Conservation (phyloP, 2,888 invertebrate species). For the Stratiomys singularior region DNA sequence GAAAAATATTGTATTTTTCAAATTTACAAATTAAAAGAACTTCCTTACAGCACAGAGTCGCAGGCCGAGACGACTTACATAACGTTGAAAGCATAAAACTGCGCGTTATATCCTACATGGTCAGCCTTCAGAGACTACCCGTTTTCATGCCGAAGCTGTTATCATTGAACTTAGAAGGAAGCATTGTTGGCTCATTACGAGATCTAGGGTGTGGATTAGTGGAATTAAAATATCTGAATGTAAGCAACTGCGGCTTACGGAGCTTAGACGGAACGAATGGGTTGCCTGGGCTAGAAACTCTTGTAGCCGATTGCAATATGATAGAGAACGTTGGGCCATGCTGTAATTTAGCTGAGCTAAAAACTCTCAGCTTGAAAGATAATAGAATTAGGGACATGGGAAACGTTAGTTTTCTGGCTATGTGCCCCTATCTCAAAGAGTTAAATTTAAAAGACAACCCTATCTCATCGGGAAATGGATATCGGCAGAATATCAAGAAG, state of each 20-base stretch:
- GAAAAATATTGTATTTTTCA: no score
- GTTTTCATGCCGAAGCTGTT: slow-evolving; percentile 72
- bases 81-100: slow-evolving; percentile 71
- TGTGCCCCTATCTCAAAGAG: slow-evolving; percentile 68
- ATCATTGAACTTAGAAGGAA: slow-evolving; percentile 74
- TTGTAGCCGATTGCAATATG: slow-evolving; percentile 73
- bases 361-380: slow-evolving; percentile 64
- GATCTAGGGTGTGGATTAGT: slow-evolving; percentile 75
- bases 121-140: slow-evolving; percentile 73
- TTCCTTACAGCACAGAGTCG: slow-evolving; percentile 62
- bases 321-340: slow-evolving; percentile 73
- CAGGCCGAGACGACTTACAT: slow-evolving; percentile 66
- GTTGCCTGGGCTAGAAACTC: slow-evolving; percentile 70
- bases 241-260: slow-evolving; percentile 73
- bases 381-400: slow-evolving; percentile 62
- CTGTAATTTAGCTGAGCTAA: slow-evolving; percentile 67
- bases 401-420: slow-evolving; percentile 61
- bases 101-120: slow-evolving; percentile 73
- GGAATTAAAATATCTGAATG: slow-evolving; percentile 66
- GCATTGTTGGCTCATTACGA: slow-evolving; percentile 73
- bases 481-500: slow-evolving; percentile 61
- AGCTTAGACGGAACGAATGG: slow-evolving; percentile 77
- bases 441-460: slow-evolving; percentile 68
- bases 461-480: slow-evolving; percentile 60
- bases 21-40: no score